Conservation (phyloP, 1,140 invertebrate species). For the Meloidogyne exigua region DNA sequence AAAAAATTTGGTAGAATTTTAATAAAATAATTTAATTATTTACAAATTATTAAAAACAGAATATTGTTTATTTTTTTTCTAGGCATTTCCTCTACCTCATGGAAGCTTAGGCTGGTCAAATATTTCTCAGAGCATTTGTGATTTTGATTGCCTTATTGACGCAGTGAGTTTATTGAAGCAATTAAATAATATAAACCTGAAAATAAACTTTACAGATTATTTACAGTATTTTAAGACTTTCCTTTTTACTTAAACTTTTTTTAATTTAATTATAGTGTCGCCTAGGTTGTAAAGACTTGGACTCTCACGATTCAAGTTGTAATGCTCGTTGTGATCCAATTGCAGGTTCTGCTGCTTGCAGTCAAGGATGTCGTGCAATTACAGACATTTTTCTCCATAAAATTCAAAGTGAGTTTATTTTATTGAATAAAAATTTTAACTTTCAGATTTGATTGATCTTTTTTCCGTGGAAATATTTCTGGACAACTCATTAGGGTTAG, state of each 20-base stretch:
- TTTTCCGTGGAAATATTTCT: constrained; percentile 39
- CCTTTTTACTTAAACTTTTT: constrained; percentile 15
- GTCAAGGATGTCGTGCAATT: constrained; percentile 49
- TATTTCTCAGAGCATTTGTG: constrained; percentile 30
- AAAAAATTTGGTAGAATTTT: constrained; percentile 41
- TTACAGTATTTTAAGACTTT: background rate
- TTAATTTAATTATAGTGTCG: constrained; percentile 33
- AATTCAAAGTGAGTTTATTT: constrained; percentile 40
- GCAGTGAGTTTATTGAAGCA: constrained; percentile 30
- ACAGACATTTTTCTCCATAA: constrained; percentile 50
- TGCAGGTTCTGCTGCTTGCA: constrained; percentile 18
- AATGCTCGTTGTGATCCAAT: constrained; percentile 36
- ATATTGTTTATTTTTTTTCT: too few relatives aligned
- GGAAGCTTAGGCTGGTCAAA: constrained; percentile 38
- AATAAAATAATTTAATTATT: background rate
- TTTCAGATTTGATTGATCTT: constrained; percentile 42
- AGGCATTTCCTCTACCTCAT: constrained; percentile 40
- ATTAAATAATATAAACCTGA: background rate
- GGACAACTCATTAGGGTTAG: constrained; percentile 37
- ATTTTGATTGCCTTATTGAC: constrained; percentile 47
- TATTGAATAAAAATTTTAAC: background rate
- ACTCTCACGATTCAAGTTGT: constrained; percentile 42
- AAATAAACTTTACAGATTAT: background rate
- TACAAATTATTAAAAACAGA: background rate
- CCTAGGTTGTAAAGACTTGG: constrained; percentile 44